Evolutionary conservation across 2,113 vertebrate species (phyloP).

Genomic region (Monopterus albus): DNA sequence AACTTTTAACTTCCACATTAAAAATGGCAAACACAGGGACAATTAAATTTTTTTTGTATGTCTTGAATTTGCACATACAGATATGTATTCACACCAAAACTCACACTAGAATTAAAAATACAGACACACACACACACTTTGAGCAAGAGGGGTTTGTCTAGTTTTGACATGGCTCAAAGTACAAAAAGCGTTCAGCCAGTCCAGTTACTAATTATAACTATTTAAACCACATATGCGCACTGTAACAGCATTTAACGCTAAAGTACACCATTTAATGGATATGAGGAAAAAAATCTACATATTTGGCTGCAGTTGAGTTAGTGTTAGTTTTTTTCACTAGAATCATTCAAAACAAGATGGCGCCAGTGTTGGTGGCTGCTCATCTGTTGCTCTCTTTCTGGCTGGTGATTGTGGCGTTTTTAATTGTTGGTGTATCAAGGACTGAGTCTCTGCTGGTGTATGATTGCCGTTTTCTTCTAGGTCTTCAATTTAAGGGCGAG

Average conservation of each 20-base stretch:
- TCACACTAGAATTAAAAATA: slow-evolving; percentile 31
- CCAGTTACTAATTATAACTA: slow-evolving; percentile 80
- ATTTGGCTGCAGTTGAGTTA: slow-evolving; percentile 79
- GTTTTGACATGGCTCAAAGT: slow-evolving; percentile 69
- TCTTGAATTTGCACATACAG: slow-evolving; percentile 28
- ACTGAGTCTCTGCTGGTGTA: too few species aligned
- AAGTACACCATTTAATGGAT: slow-evolving; percentile 81
- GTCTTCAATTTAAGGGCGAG: too few species aligned
- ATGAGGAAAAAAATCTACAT: slow-evolving; percentile 80
- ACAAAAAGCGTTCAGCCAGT: slow-evolving; percentile 73
- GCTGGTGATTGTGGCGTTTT: too few species aligned
- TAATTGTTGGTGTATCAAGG: too few species aligned
- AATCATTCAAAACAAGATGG: too few species aligned
- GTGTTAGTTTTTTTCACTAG: too few species aligned
- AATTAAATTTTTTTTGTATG: slow-evolving; percentile 64
- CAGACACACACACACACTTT: slow-evolving; percentile 26
- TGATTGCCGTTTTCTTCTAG: too few species aligned
- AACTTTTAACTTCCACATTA: slow-evolving; percentile 76
- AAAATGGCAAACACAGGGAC: slow-evolving; percentile 70
- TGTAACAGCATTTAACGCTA: slow-evolving; percentile 74
- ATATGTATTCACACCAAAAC: slow-evolving; percentile 8
- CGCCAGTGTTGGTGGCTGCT: too few species aligned
- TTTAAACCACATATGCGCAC: slow-evolving; percentile 79
- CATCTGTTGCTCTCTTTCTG: too few species aligned
- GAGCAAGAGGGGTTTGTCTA: slow-evolving; percentile 40